Conservation (phyloP, 1,140 invertebrate species). For the Nasonia longicornis region DNA sequence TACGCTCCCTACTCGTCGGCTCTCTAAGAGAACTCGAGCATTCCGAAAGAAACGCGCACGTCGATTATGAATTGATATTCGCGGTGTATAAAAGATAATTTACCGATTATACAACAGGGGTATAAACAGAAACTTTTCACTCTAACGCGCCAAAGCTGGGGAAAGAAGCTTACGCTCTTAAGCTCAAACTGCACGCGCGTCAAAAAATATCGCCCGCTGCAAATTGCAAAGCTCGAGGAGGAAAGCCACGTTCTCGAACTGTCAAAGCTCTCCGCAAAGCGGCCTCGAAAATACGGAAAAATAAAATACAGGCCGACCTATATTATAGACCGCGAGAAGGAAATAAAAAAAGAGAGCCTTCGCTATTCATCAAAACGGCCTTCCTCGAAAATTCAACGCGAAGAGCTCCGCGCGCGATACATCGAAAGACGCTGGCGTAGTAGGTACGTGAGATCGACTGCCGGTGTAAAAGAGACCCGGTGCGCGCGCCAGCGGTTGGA, state of each 20-base stretch:
- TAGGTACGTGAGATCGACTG: neutral
- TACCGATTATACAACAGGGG: too few relatives aligned
- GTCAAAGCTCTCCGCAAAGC: neutral
- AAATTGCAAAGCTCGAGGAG: neutral
- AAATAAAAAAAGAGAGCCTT: neutral
- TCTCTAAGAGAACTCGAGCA: neutral
- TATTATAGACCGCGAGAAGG: neutral
- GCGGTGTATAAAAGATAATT: too few relatives aligned
- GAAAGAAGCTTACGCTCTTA: neutral
- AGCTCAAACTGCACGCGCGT: neutral
- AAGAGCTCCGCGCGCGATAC: neutral
- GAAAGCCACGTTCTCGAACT: neutral
- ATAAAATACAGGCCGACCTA: neutral
- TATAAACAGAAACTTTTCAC: neutral
- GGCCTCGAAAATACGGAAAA: neutral
- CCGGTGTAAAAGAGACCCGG: neutral
- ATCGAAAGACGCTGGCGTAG: neutral
- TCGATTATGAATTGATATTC: too few relatives aligned
- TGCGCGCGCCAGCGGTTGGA: neutral
- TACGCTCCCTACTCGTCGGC: neutral
- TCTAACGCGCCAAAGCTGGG: neutral
- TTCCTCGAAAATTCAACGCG: neutral
- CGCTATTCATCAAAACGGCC: neutral
- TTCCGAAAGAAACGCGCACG: too few relatives aligned
- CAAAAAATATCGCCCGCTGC: neutral